Evolutionary conservation across 2,797 vertebrate species (phyloP), one percentile per base, ranked within the genome.

Genomic region (Phalloptychus januarius): DNA sequence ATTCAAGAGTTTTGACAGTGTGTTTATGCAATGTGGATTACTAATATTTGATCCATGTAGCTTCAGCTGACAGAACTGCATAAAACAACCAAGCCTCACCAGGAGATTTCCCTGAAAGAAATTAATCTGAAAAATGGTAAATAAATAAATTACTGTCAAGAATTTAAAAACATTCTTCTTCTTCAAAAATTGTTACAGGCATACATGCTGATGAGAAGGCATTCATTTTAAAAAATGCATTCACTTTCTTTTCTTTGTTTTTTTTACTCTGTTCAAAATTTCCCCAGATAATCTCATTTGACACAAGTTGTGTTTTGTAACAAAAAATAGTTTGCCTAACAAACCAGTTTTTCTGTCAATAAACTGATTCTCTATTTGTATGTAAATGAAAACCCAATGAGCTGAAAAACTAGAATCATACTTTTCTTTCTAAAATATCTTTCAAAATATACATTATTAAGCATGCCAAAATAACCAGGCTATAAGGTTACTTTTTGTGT

Each of bases 1-100:
- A 90, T 52, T 58, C 67, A 79, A 18, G n/a, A 77, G 72, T 72
- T 75, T 75, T 75, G 71, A 71, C 65, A 74, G 81, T 56, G 45
- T 83, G 83, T 79, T 88, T 63, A 71, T 61, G 52, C 65, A 71
- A 79, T 28, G 63, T 48, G 69, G 28, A 77, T 42, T 15, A 46
- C 63, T 67, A 69, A 58, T 48, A 42, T 79, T 75, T 72, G 77
- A 82, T 77, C 54, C 20, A 20, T 48, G 77, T 42, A 15, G 79
- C 79, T 67, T 40, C 63, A 70, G 50, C 31, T 70, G 40, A 77
- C 42, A 71, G 44, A 15, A 71, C 54, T 74, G 5, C 56, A 46
- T 2, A 4, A 50, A 76, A 79, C 5, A 48, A 73, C 2, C 0
- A 48, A 65, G 70, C 52, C 3, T n/a, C 2, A 61, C 4, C 38